These are phyloP conservation scores for Sturnus vulgaris DNA, from an alignment of 2,113 vertebrate genomes.

Conservation along the genomic window DNA sequence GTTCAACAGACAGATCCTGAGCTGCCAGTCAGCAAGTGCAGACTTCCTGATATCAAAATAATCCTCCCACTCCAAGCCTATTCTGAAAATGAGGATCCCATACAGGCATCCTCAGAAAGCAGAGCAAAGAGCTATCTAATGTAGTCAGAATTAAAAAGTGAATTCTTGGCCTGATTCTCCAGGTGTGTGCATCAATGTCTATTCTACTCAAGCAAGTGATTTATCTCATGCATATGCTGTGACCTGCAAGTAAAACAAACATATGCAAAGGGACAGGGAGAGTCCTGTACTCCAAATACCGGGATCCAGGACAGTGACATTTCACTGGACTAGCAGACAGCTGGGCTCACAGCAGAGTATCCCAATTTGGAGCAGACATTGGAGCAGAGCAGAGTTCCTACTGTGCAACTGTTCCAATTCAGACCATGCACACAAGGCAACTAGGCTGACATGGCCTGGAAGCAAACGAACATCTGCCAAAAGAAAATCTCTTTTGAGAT, in stretches of 20 bases:
- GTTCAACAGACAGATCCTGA: not conserved
- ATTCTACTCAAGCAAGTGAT: not conserved
- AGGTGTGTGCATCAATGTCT: not conserved
- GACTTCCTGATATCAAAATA: fast-evolving
- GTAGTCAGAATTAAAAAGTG: not conserved
- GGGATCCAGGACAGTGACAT: not conserved
- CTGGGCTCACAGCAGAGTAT: not conserved
- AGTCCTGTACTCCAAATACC: not conserved
- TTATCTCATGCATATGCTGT: not conserved
- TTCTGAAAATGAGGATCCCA: not conserved
- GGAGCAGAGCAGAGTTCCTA: not conserved
- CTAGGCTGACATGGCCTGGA: not conserved
- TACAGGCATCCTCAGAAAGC: not conserved
- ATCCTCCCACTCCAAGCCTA: fast-evolving
- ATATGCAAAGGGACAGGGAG: not conserved
- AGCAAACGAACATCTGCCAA: not conserved
- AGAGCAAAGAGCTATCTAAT: not conserved
- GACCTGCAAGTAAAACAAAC: not conserved
- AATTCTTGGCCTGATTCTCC: not conserved
- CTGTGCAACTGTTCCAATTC: not conserved
- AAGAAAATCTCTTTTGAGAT: not conserved
- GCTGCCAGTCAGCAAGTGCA: not conserved
- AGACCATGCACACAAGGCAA: not conserved
- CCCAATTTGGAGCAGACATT: not conserved
- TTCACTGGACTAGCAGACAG: not conserved